Conservation (phyloP, 2,113 vertebrate species). For the Cephalophus harveyi region DNA sequence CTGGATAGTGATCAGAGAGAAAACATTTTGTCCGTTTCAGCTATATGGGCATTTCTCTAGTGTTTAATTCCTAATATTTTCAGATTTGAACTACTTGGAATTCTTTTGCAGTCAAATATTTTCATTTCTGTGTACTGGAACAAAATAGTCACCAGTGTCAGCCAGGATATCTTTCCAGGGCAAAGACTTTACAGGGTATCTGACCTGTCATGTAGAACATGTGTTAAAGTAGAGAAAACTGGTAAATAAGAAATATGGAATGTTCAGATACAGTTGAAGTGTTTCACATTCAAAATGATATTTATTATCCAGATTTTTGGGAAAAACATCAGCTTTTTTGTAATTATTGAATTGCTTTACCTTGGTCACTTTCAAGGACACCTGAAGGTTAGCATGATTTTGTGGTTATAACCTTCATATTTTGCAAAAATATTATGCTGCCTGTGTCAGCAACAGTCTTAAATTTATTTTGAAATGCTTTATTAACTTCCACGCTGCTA, state of each 20-base stretch:
- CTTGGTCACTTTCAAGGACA: not conserved
- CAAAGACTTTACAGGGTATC: not conserved
- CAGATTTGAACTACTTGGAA: conserved; percentile 23
- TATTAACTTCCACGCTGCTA: not conserved
- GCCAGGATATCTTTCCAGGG: not conserved
- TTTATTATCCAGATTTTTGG: not conserved
- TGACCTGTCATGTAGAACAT: not conserved
- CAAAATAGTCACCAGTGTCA: not conserved
- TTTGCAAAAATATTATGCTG: not conserved
- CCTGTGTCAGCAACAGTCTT: not conserved
- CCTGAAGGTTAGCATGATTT: not conserved
- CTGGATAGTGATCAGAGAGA: not conserved
- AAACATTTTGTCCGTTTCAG: not conserved
- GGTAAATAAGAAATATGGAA: not conserved
- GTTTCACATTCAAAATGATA: not conserved
- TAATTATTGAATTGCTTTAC: not conserved
- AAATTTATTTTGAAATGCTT: not conserved
- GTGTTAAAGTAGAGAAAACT: not conserved
- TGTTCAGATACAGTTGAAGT: not conserved
- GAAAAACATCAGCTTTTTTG: not conserved
- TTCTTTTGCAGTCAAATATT: conserved; percentile 29
- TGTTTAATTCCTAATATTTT: conserved; percentile 56
- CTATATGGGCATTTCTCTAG: conserved; percentile 23
- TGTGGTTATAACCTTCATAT: not conserved
- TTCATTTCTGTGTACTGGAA: not conserved